phyloP scores from a whole-genome alignment of 53 echinoderm and acorn worm species.

The Temnopleurus reevesii region DNA sequence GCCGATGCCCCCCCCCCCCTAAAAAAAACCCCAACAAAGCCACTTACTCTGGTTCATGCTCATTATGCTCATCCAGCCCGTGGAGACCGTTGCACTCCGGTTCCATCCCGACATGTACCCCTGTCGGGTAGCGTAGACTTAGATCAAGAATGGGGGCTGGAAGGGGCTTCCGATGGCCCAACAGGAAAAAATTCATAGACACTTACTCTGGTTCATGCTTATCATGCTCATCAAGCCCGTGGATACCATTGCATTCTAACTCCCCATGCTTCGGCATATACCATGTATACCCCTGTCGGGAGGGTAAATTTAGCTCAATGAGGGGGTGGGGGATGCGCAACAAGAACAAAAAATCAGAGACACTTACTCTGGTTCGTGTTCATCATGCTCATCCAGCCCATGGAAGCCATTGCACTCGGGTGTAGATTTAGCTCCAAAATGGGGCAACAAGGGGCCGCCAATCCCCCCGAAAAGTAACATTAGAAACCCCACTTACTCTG shows the following conservation, averaged over 20 bases:
- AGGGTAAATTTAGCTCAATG: conserved; percentile 90
- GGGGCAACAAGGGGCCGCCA: too few relatives aligned
- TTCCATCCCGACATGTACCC: conserved; percentile 90
- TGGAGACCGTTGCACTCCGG: conserved; percentile 67
- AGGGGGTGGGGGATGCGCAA: too few relatives aligned
- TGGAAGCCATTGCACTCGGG: conserved; percentile 67
- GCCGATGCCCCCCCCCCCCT: too few relatives aligned
- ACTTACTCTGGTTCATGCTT: conserved; percentile 78
- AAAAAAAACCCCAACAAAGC: too few relatives aligned
- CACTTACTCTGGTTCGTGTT: conserved; percentile 77
- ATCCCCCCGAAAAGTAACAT: too few relatives aligned
- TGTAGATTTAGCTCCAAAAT: conserved; percentile 85
- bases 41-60: conserved; percentile 76
- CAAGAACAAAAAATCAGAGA: too few relatives aligned
- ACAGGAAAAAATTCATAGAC: too few relatives aligned
- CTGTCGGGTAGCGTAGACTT: conserved; percentile 89
- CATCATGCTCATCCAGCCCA: conserved; percentile 71
- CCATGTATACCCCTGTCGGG: conserved; percentile 91
- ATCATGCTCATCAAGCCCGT: conserved; percentile 72
- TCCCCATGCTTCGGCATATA: too few relatives aligned
- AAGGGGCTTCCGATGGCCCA: too few relatives aligned
- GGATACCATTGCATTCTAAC: conserved; percentile 63
- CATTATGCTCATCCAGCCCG: conserved; percentile 70
- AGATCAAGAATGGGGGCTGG: too few relatives aligned
- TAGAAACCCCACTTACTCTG: conserved; percentile 80